A percentile compares a stretch with the other conserved stretches of the same genome.
Conservation (phyloP, 2,797 vertebrate genomes). For the Morus bassanus region DNA sequence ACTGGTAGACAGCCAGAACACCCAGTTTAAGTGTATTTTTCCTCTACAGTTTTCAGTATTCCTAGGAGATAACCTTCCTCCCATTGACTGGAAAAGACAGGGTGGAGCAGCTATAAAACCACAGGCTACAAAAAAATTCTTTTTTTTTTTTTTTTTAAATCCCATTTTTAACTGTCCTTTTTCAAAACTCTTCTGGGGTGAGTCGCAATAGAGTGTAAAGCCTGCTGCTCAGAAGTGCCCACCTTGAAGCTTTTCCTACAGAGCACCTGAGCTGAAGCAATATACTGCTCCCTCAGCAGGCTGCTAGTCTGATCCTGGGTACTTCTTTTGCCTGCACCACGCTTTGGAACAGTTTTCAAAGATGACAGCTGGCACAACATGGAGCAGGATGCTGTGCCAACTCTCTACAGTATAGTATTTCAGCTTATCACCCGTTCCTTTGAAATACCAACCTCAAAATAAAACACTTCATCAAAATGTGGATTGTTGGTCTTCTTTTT, state of each 20-base stretch:
- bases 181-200: background rate
- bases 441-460: slow-evolving; percentile 90
- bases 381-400: background rate
- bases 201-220: background rate
- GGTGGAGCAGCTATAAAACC: slow-evolving; percentile 10
- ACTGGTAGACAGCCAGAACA: slow-evolving; percentile 19
- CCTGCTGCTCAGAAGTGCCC: background rate
- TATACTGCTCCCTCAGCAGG: background rate
- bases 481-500: slow-evolving; percentile 98
- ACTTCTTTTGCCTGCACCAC: background rate
- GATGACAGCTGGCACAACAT: slow-evolving; percentile 3
- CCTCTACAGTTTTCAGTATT: slow-evolving; percentile 12
- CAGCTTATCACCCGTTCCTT: background rate
- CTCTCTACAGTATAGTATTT: slow-evolving; percentile 23
- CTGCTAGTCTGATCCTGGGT: background rate
- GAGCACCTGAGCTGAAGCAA: background rate
- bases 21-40: background rate
- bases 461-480: slow-evolving; percentile 97
- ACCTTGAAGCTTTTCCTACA: background rate
- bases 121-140: background rate
- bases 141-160: background rate
- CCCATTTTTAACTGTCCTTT: background rate
- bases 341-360: slow-evolving; percentile 38
- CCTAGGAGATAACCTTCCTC: slow-evolving; percentile 17
- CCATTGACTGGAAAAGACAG: slow-evolving; percentile 19